Evolutionary conservation across 2,888 invertebrate genomes (phyloP).

Genomic region (Bellardia bayeri): DNA sequence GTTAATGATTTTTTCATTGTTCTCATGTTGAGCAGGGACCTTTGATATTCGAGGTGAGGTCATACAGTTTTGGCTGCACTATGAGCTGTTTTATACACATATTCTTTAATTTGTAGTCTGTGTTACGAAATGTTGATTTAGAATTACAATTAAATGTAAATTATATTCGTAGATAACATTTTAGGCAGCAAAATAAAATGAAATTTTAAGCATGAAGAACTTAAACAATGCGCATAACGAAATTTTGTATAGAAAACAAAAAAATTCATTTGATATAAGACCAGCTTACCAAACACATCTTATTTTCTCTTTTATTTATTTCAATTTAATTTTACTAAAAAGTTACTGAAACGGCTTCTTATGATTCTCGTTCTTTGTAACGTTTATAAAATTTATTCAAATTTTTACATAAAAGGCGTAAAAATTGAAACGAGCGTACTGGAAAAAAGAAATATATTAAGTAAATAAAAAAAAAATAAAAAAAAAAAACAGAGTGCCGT

Average conservation of each 20-base stretch:
- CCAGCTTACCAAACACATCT: constrained; percentile 52
- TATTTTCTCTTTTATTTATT: constrained; percentile 9
- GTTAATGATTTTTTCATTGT: too few species aligned
- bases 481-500: background rate
- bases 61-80: background rate
- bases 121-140: constrained; percentile 15
- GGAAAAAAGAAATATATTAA: constrained; percentile 11
- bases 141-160: constrained; percentile 57
- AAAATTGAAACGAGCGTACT: constrained; percentile 1
- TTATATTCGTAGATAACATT: constrained; percentile 53
- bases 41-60: background rate
- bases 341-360: constrained; percentile 8
- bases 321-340: background rate
- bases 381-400: constrained; percentile 43
- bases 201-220: background rate
- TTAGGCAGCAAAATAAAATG: constrained; percentile 27
- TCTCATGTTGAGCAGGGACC: background rate
- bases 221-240: constrained; percentile 29
- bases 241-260: constrained; percentile 15
- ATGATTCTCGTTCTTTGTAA: constrained; percentile 15
- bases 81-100: background rate
- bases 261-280: constrained; percentile 53
- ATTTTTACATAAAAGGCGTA: constrained; percentile 26
- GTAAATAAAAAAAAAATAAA: constrained; percentile 6
- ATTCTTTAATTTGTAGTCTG: constrained; percentile 19